Percentiles rank a stretch among this genome's conserved stretches.
phyloP scores from a whole-genome alignment of 2,888 invertebrate genomes.

The Tenthredo distinguenda region DNA sequence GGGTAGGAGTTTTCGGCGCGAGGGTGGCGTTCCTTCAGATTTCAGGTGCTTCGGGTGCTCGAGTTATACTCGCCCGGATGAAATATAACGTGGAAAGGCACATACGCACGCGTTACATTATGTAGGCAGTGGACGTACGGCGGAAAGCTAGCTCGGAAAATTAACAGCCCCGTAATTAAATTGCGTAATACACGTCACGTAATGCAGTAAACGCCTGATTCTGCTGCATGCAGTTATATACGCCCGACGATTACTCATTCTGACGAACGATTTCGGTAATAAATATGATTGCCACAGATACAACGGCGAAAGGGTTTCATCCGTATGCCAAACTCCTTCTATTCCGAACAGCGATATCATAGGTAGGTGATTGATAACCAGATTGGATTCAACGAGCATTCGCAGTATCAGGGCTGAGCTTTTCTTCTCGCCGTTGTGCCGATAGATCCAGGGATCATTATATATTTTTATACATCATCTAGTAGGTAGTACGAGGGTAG shows the following conservation, averaged over 20 bases:
- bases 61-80: neutral
- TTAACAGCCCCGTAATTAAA: neutral
- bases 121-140: neutral
- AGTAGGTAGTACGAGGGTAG: neutral
- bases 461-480: neutral
- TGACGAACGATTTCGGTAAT: neutral
- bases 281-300: neutral
- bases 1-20: neutral
- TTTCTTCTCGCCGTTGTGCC: neutral
- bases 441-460: neutral
- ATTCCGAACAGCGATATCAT: neutral
- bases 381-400: neutral
- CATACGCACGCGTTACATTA: neutral
- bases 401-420: neutral
- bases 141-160: neutral
- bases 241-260: neutral
- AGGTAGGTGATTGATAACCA: neutral
- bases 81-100: neutral
- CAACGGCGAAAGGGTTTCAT: neutral
- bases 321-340: neutral
- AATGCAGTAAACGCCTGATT: neutral
- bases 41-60: neutral
- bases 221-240: neutral
- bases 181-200: conserved; percentile 6
- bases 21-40: neutral